Base-by-base conservation (phyloP, 2,888 invertebrate species). In the Archips crataeganus region DNA sequence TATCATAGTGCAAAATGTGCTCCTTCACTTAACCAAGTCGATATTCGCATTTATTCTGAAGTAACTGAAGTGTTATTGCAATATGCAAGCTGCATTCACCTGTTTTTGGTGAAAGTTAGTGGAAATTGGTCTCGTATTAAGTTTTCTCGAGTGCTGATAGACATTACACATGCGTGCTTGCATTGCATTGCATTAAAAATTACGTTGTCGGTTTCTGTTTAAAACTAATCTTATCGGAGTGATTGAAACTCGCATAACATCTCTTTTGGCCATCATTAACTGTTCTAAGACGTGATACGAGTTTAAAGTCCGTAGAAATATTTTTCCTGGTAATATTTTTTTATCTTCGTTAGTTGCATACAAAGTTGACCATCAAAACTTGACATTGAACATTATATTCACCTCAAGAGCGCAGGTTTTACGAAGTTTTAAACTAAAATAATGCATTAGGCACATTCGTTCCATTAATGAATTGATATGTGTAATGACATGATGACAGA, bases 151-250 rank as follows among this genome's bases (percentile, higher is more conserved):
- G 93, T 94, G 92, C 93, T 87, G 85, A 78, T 84, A 87, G 87
- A 89, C 86, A 86, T 83, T 88, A 89, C 88, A 88, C 94, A 94
- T 94, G 94, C 94, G 92, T 93, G 94, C 93, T 89, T 84, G 86
- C 85, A 87, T 90, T 91, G 90, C 94, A 91, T 78, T 65, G 54
- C 45, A 36, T 49, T 42, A 59, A 51, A 54, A 34, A 34, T 23
- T 13, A 45, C 39, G 42, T 23, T 54, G 23, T 63, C 36, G 11
- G 8, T 47, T 8, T 63, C 23, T 42, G 23, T 11, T 63, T 45
- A 63, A 6, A n/a, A 13, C 62, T 49, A 45, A 34, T 42, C 45
- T 67, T n/a, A 39, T 5, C 57, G 45, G 1, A 63, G 57, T 45
- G 36, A 42, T 70, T 60, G 59, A 10, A 72, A 68, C 68, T 47